Evolutionary conservation across 2,888 invertebrate species (phyloP).

Genomic region (Spilarctia lutea): DNA sequence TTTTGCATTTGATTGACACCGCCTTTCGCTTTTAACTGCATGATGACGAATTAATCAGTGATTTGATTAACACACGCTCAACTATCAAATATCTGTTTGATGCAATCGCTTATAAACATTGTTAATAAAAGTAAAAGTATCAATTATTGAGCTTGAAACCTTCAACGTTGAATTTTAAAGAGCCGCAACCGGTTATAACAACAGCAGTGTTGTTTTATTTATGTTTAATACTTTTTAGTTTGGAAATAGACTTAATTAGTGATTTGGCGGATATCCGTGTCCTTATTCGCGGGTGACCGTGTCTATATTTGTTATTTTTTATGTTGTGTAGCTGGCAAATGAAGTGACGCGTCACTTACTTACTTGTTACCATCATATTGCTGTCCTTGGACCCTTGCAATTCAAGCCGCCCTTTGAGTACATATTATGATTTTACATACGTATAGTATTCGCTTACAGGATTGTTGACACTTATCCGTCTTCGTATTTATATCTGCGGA

Average conservation of each 20-base stretch:
- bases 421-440: no score
- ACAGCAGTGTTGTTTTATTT: background rate
- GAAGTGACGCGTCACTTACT: no score
- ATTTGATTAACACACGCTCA: constrained; percentile 3
- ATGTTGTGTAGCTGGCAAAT: no score
- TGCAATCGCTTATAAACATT: constrained; percentile 5
- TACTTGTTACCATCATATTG: no score
- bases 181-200: background rate
- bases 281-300: no score
- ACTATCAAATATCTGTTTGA: constrained; percentile 5
- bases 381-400: no score
- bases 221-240: background rate
- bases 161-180: background rate
- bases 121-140: constrained; percentile 14
- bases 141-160: constrained; percentile 1
- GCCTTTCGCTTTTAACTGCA: constrained; percentile 15
- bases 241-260: background rate
- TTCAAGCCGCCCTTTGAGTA: no score
- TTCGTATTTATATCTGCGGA: background rate
- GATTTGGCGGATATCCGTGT: no score
- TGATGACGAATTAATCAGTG: constrained; percentile 7
- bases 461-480: no score
- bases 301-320: no score
- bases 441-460: no score
- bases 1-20: constrained; percentile 9